phyloP scores from a whole-genome alignment of 2,797 vertebrate genomes.

The Spinibarbus caldwelli region DNA sequence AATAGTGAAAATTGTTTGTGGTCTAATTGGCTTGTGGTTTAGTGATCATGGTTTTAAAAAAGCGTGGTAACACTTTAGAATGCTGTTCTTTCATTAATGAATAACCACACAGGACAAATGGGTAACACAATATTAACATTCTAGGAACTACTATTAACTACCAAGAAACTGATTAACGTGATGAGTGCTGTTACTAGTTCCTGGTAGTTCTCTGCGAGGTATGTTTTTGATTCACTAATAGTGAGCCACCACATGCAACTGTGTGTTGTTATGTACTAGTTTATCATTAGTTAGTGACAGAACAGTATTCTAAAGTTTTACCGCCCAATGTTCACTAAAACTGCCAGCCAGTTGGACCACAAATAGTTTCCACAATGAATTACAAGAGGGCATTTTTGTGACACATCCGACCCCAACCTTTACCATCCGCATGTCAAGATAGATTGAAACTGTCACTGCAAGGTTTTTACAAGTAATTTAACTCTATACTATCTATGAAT shows the following conservation, averaged over 20 bases:
- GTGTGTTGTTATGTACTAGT: neutral
- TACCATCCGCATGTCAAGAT: neutral
- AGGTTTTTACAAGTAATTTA: neutral
- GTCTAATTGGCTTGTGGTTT: neutral
- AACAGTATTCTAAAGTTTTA: neutral
- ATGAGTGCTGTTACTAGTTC: too few species aligned
- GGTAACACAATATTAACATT: neutral
- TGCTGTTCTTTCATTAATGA: neutral
- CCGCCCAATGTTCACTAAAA: neutral
- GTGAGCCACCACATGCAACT: neutral
- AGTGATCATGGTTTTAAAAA: neutral
- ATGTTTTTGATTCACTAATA: neutral
- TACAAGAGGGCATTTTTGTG: conserved; percentile 6
- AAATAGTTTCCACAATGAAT: neutral
- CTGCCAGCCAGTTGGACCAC: neutral
- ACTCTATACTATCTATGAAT: too few species aligned
- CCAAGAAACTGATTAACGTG: neutral
- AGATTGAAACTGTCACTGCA: neutral
- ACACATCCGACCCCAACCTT: neutral
- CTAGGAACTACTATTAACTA: neutral
- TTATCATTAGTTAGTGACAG: neutral
- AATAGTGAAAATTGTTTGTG: neutral
- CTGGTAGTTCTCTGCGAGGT: too few species aligned
- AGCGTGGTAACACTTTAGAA: neutral
- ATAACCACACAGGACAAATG: neutral